Conservation (phyloP, 2,113 vertebrate genomes). For the Hemibagrus wyckioides region DNA sequence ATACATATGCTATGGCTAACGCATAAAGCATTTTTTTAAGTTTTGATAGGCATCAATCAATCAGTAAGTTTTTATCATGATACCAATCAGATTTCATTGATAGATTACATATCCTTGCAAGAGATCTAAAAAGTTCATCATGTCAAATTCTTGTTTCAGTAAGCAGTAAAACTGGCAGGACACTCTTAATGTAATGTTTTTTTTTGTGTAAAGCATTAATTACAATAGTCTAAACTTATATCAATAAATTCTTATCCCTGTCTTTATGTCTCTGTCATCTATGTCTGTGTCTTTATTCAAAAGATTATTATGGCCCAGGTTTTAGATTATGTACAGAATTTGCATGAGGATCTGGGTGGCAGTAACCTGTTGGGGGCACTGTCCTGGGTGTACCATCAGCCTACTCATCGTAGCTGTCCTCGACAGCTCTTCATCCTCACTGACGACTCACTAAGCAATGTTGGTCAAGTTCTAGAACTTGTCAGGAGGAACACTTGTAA, state of each 20-base stretch:
- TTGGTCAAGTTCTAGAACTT: conserved; percentile 82
- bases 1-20: neutral
- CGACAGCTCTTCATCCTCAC: conserved; percentile 91
- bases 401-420: conserved; percentile 83
- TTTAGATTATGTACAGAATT: conserved; percentile 76
- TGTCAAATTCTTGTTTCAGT: neutral
- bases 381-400: conserved; percentile 85
- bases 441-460: conserved; percentile 59
- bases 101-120: neutral
- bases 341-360: conserved; percentile 66
- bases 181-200: neutral
- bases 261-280: neutral
- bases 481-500: conserved; percentile 82
- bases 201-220: neutral
- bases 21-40: neutral
- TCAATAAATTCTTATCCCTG: neutral
- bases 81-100: neutral
- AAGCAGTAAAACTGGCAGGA: neutral
- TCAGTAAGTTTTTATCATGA: no score
- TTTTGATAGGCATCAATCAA: neutral
- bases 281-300: neutral
- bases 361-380: conserved; percentile 81
- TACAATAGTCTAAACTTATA: neutral
- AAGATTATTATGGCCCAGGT: conserved; percentile 67
- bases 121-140: neutral